Conservation (phyloP, 1,140 invertebrate genomes). For the Chlorops oryzae region DNA sequence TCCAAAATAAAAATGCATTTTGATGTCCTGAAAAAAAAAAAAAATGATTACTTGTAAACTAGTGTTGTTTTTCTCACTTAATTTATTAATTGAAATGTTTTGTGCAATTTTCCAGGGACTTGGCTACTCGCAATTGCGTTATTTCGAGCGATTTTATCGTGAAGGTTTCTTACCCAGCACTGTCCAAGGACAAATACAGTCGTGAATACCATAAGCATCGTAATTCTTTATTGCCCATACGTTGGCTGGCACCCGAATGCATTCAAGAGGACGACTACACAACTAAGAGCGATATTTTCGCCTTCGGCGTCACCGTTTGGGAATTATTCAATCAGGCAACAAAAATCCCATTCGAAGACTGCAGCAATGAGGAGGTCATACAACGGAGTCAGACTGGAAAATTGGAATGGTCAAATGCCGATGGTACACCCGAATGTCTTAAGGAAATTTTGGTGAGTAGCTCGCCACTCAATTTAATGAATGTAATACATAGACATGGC, state of each 20-base stretch:
- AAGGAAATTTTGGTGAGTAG: conserved; percentile 56
- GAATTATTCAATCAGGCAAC: conserved; percentile 70
- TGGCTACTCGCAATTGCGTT: conserved; percentile 89
- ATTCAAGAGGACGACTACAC: conserved; percentile 87
- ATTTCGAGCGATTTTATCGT: conserved; percentile 75
- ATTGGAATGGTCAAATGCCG: conserved; percentile 60
- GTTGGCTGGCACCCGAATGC: conserved; percentile 85
- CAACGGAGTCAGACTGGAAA: conserved; percentile 61
- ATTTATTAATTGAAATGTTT: too few relatives aligned
- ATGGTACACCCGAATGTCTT: conserved; percentile 58
- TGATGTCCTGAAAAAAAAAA: too few relatives aligned
- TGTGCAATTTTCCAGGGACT: conserved; percentile 59
- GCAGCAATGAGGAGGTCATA: conserved; percentile 71
- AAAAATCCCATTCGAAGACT: conserved; percentile 75
- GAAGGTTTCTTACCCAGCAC: conserved; percentile 75
- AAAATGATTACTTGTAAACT: too few relatives aligned
- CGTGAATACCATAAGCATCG: conserved; percentile 77
- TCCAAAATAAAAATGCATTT: too few relatives aligned
- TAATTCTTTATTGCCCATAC: conserved; percentile 71
- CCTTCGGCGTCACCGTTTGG: conserved; percentile 84
- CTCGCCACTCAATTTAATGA: neutral
- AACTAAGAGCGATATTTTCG: conserved; percentile 90
- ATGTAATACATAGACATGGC: too few relatives aligned
- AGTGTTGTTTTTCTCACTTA: too few relatives aligned
- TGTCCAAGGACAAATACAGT: conserved; percentile 78